These are phyloP conservation scores for Atrina japonica DNA, from an alignment of 2,888 invertebrate genomes.

Conservation along the genomic window DNA sequence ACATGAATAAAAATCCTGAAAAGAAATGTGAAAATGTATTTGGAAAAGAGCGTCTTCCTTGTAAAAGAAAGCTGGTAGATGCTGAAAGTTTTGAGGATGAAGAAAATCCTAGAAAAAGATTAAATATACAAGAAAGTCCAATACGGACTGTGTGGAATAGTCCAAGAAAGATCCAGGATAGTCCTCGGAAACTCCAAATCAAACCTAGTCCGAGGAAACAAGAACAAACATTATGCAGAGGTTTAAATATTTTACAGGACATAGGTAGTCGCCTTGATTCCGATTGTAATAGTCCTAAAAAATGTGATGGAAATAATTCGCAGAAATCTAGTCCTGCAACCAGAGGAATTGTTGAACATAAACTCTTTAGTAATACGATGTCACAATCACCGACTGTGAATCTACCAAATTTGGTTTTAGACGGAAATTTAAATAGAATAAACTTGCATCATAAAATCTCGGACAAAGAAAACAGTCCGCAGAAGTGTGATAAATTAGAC, in stretches of 20 bases:
- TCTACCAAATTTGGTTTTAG: constrained; percentile 62
- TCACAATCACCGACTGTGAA: constrained; percentile 59
- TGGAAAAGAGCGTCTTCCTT: constrained; percentile 16
- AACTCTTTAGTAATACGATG: neutral
- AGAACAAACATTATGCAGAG: neutral
- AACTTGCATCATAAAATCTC: constrained; percentile 18
- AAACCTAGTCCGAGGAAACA: constrained; percentile 35
- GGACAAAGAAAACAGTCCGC: constrained; percentile 43
- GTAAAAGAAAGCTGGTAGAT: constrained; percentile 51
- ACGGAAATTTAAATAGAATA: constrained; percentile 47
- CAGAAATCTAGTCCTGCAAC: neutral
- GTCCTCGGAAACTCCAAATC: constrained; percentile 29
- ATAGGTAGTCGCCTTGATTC: neutral
- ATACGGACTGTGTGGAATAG: neutral
- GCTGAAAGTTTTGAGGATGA: constrained; percentile 24
- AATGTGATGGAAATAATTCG: neutral
- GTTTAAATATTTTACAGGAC: neutral
- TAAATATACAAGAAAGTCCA: constrained; percentile 29
- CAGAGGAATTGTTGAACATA: neutral
- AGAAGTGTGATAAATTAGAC: constrained; percentile 56
- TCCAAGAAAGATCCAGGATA: too few species aligned
- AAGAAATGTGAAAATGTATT: neutral
- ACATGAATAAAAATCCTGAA: neutral
- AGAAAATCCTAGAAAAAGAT: constrained; percentile 44
- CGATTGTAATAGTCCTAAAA: neutral